These are phyloP conservation scores for Pachyseris speciosa DNA, from an alignment of 64 coral and sea anemone species.

Conservation along the genomic window DNA sequence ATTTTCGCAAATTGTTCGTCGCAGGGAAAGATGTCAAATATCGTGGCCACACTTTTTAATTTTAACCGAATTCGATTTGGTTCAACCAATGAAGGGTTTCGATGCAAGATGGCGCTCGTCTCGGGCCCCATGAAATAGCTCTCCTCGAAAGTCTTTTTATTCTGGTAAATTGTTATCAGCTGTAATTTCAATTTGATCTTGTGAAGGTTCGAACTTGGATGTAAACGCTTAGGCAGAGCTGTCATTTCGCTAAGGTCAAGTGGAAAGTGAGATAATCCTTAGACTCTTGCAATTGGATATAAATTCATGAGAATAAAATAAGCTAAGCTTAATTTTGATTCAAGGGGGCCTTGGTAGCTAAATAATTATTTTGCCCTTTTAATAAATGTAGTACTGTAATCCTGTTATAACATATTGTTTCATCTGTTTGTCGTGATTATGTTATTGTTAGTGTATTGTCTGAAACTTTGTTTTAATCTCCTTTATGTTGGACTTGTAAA, in stretches of 20 bases:
- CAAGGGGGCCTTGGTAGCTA: neutral
- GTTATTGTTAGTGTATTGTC: constrained; percentile 35
- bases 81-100: neutral
- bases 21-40: neutral
- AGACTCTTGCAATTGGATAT: neutral
- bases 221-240: neutral
- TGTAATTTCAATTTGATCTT: neutral
- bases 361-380: neutral
- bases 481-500: neutral
- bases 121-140: no score
- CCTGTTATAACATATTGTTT: neutral
- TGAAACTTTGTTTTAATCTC: neutral
- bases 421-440: neutral
- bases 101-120: constrained; percentile 17
- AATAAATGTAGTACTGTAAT: neutral
- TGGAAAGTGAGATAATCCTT: constrained; percentile 40
- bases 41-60: neutral
- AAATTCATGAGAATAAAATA: neutral
- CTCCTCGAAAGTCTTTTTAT: neutral
- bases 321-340: neutral
- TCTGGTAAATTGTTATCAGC: neutral
- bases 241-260: constrained; percentile 26
- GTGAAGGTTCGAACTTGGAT: neutral
- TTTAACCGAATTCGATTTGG: neutral
- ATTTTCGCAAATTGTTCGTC: constrained; percentile 45